Base-by-base conservation (phyloP, 2,113 vertebrate species). In the Aplodontia rufa region DNA sequence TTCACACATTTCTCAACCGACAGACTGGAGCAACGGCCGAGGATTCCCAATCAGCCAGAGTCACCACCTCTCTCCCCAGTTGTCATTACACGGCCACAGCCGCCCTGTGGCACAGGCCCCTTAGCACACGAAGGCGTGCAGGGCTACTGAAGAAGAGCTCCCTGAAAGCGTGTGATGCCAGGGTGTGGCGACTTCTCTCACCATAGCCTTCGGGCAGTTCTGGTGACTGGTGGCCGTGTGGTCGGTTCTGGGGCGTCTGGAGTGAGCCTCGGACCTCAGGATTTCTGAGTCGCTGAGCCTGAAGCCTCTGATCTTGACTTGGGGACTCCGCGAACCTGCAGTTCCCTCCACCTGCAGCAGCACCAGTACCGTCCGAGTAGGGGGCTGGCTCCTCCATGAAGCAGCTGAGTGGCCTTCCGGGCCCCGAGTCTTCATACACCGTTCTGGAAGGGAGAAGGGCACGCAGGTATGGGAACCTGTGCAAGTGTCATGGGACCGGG, bases 181-280 rank as follows among this genome's bases (percentile, higher is more conserved):
- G 28, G 37, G n/a, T 19, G 3, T 4, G 7, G 14, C 7, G 47
- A 6, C 1, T 4, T 11, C 37, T 92, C 99, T 98, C 96, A 99
- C 99, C 99, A 0, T 99, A 99, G 98, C 99, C 99, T 97, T 99
- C 99, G 0, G 99, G 99, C 71, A 99, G 98, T 93, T 99, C 99
- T 0, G 99, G 99, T 0, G 99, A 99, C 96, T 99, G 99, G 98
- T 99, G 99, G 10, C 99, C 99, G 0, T 99, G 99, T 0, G 99
- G 99, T 95, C 99, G 98, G 98, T 99, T 99, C 98, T 99, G 99
- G 60, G 99, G 99, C 0, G 99, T 99, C 98, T 99, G 99, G 0
- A 98, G 97, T 0, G 99, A 99, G 71, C 99, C 98, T 97, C 99
- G 98, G 51, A 99, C 97, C 90, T 99, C 99, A 85, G 99, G 99